A percentile compares a stretch with the other conserved stretches of the same genome.
Conservation (phyloP, 2,113 vertebrate genomes). For the Chlamydotis undulata region DNA sequence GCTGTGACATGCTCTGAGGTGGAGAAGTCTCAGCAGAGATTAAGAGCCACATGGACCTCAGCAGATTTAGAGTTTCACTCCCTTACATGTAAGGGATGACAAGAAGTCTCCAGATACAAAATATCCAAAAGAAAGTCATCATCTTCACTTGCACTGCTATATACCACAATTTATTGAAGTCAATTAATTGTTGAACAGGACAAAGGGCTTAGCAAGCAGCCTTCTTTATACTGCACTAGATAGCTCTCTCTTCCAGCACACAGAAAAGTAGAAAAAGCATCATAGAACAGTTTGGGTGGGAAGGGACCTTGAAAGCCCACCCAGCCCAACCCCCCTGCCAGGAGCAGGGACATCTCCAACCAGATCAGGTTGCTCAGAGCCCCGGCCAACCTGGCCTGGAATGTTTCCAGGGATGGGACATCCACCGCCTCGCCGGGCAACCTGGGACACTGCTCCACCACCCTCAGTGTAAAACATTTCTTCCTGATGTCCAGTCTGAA, state of each 20-base stretch:
- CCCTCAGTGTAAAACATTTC: too few species aligned
- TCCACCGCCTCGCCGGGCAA: too few species aligned
- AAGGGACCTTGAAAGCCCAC: too few species aligned
- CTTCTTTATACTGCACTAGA: neutral
- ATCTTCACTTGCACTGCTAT: neutral
- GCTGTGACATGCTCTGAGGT: neutral
- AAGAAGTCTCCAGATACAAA: neutral
- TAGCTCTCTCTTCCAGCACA: neutral
- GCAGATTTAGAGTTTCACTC: neutral
- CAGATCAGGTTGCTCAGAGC: too few species aligned
- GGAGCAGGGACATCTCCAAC: too few species aligned
- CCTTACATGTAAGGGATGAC: neutral
- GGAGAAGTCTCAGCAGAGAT: neutral
- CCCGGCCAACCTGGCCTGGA: too few species aligned
- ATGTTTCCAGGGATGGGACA: too few species aligned
- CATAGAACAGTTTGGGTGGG: too few species aligned
- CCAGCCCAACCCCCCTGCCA: too few species aligned
- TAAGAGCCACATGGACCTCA: neutral
- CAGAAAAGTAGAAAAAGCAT: neutral
- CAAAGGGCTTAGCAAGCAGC: neutral
- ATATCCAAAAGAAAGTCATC: neutral
- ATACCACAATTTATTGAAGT: neutral
- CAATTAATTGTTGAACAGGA: neutral
- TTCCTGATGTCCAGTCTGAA: too few species aligned
- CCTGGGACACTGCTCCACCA: too few species aligned